phyloP scores from a whole-genome alignment of 2,797 vertebrate genomes.

The Psittacula echo region DNA sequence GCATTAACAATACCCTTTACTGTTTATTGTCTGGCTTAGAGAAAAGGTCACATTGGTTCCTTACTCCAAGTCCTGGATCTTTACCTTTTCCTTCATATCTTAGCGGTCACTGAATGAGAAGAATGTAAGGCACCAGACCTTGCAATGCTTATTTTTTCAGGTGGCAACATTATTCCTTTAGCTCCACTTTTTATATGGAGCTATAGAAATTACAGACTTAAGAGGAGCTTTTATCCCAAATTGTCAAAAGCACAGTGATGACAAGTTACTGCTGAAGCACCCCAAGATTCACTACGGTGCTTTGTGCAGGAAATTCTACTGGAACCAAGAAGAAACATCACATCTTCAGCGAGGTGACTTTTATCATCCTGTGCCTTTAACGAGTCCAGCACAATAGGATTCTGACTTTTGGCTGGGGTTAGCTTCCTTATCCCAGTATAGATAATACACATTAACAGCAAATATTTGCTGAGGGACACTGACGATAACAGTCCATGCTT shows the following conservation, averaged over 20 bases:
- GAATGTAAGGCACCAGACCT: not conserved
- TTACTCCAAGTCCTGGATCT: constrained; percentile 16
- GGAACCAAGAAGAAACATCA: not conserved
- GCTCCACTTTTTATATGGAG: not conserved
- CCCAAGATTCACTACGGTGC: not conserved
- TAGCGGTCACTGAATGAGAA: not conserved
- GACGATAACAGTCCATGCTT: not conserved
- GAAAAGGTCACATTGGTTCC: constrained; percentile 56
- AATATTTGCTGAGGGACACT: not conserved
- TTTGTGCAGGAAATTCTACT: not conserved
- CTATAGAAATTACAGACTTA: not conserved
- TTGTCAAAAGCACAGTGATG: not conserved
- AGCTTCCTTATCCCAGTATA: not conserved
- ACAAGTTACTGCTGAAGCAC: not conserved
- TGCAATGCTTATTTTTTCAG: not conserved
- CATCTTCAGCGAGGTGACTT: not conserved
- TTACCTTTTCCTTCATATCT: not conserved
- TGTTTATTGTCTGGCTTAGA: constrained; percentile 53
- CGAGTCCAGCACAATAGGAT: not conserved
- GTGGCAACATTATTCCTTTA: not conserved
- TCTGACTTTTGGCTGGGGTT: not conserved
- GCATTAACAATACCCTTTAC: constrained; percentile 44
- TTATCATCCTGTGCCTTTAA: not conserved
- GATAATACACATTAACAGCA: not conserved
- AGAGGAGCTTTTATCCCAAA: not conserved